Percentiles rank a stretch among this genome's conserved stretches.
Conservation (phyloP, 1,140 invertebrate genomes). For the Anagrus nilaparvatae region DNA sequence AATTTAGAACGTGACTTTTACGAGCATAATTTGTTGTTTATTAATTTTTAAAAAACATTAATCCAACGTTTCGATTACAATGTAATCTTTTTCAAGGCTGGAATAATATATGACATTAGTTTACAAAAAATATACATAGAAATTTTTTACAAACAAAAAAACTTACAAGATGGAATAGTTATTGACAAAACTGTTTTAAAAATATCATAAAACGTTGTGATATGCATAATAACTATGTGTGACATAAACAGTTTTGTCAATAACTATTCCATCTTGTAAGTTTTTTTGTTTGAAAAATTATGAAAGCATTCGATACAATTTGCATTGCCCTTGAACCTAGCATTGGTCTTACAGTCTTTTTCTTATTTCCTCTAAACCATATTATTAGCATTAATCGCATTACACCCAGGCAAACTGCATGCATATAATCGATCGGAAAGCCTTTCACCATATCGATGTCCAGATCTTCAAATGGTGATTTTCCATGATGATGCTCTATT, state of each 20-base stretch:
- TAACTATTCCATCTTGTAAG: slow-evolving; percentile 12
- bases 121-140: too few relatives aligned
- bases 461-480: slow-evolving; percentile 9
- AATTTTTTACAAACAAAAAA: slow-evolving; percentile 15
- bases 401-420: slow-evolving; percentile 4
- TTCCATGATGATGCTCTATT: slow-evolving; percentile 9
- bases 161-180: slow-evolving; percentile 9
- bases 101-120: too few relatives aligned
- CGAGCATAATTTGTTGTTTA: too few relatives aligned
- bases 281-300: background rate
- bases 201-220: slow-evolving; percentile 3
- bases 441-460: slow-evolving; percentile 15
- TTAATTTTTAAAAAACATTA: too few relatives aligned
- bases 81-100: too few relatives aligned
- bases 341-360: slow-evolving; percentile 4
- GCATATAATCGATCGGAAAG: slow-evolving; percentile 22
- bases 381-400: slow-evolving; percentile 14
- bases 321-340: background rate
- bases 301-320: background rate
- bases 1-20: too few relatives aligned
- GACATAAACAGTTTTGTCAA: too few relatives aligned
- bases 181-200: slow-evolving; percentile 8
- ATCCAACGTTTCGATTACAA: too few relatives aligned
- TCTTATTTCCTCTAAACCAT: too few relatives aligned
- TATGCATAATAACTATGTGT: too few relatives aligned